Base-by-base conservation (phyloP, 2,888 invertebrate genomes). In the Incurvaria masculella region DNA sequence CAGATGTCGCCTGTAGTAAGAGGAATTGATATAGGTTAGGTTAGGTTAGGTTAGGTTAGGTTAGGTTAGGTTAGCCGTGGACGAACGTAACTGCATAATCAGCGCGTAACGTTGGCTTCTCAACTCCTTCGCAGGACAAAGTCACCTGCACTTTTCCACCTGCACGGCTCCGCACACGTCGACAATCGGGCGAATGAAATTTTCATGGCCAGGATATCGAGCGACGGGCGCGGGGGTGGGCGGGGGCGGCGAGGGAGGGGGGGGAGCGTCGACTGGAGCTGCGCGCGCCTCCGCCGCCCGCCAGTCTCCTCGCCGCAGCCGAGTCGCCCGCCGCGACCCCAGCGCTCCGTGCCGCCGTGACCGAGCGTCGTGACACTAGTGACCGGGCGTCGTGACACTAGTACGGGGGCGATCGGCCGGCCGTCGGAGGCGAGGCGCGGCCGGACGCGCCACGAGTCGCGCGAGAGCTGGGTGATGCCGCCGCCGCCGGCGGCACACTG, bases 201-300 rank as follows among this genome's bases (percentile, higher is more conserved):
- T 76, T 78, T 78, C 76, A 78, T 76, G 78, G 76, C 70, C 76
- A 72, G 62, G 58, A 69, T 78, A 78, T 78, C 68, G 76, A 53
- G 51, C 51, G 48, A 73, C 70, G 69, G 56, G 63, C 66, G 62
- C 58, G 63, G 54, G 61, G 65, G 60, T 61, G 54, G 64, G 60
- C 52, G 57, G 61, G 33, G 59, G 56, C 46, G 55, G 58, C 55
- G 50, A 55, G 56, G 47, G 51, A 52, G 51, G 57, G 56, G 45
- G 20, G 47, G 48, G 45, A 50, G 45, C 52, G 51, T 42, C 56
- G 33, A 14, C 11, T n/a, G 14, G 3, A n/a, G 33, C 3, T 33
- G 33, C 33, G 33, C 33, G 33, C 33, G 33, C 33, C 8, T 4
- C 33, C 11, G 14, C 33, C 33, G 33, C 11, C 8, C 11, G 8